Base-by-base conservation (phyloP, 2,797 vertebrate species). In the Poliocrania exsul region DNA sequence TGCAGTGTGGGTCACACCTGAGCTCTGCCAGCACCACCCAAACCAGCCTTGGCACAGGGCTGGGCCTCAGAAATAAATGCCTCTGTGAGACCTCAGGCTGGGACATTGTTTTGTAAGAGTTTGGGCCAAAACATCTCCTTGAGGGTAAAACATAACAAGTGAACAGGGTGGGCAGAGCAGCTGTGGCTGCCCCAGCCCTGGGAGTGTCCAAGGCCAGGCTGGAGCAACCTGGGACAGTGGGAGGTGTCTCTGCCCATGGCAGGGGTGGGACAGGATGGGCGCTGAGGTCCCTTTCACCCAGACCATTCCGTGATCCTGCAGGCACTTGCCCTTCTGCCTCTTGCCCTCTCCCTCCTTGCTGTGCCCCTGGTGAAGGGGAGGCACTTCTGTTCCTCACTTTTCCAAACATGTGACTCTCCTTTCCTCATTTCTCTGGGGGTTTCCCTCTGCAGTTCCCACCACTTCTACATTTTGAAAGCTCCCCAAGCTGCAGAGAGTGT, bases 51-150 rank as follows among this genome's bases (percentile, higher is more conserved):
- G 57, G 57, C 28, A 24, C 1, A 0, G 61, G 71, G n/a, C 49
- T 74, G 70, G 74, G 40, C 58, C 31, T 69, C 64, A 25, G 24
- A 86, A 85, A 81, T 18, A 86, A 85, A 81, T 18, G 14, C 31
- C 57, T 56, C 33, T 19, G 16, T 15, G 24, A 42, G 38, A 12
- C 51, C 35, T 87, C 20, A 14, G 16, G 4, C 38, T 73, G 66
- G 40, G 61, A 16, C 26, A 28, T 10, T 2, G 28, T 0, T 16
- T 25, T 75, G 71, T 11, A 38, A 14, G 17, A 24, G n/a, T 38
- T 73, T 38, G 38, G 33, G 56, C 31, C 31, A 38, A 29, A 70
- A 6, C 16, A 2, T 37, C 16, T 66, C 10, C 8, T 11, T 62
- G 46, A 33, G 46, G 18, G 46, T 28, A 11, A 13, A 47, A 11